Percentiles rank a stretch among this genome's conserved stretches.
Evolutionary conservation across 2,113 vertebrate species (phyloP).

Genomic region (Halcyon malimbica): DNA sequence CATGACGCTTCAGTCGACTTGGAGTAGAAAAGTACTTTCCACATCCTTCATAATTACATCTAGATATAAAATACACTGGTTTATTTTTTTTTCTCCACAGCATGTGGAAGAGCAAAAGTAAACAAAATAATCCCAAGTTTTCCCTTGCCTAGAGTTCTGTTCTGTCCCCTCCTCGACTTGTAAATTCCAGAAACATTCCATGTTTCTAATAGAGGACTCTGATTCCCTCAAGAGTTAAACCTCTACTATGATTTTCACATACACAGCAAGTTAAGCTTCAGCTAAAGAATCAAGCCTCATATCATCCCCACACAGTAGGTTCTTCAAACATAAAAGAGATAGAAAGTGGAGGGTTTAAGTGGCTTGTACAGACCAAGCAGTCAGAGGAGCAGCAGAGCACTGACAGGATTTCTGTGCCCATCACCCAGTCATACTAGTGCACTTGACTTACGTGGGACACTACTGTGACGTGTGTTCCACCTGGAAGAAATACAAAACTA

Average conservation of each 20-base stretch:
- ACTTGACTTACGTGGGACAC: background rate
- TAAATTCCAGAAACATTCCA: background rate
- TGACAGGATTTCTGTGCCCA: background rate
- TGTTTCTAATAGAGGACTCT: background rate
- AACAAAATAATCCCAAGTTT: background rate
- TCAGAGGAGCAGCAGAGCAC: background rate
- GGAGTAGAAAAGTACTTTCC: slow-evolving; percentile 75
- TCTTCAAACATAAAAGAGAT: background rate
- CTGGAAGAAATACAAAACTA: background rate
- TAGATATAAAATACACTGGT: slow-evolving; percentile 43
- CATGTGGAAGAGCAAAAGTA: background rate
- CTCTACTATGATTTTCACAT: background rate
- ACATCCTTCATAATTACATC: slow-evolving; percentile 85
- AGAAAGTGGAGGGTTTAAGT: background rate
- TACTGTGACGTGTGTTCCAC: background rate
- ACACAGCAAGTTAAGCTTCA: background rate
- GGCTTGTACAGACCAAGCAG: background rate
- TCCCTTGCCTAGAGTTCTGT: background rate
- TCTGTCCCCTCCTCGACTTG: background rate
- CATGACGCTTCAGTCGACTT: slow-evolving; percentile 80
- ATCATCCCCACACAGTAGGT: background rate
- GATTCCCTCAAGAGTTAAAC: background rate
- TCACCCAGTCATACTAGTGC: background rate
- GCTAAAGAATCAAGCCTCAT: background rate
- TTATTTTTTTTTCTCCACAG: background rate